Evolutionary conservation across 2,113 vertebrate species (phyloP).

Genomic region (Trinectes maculatus): DNA sequence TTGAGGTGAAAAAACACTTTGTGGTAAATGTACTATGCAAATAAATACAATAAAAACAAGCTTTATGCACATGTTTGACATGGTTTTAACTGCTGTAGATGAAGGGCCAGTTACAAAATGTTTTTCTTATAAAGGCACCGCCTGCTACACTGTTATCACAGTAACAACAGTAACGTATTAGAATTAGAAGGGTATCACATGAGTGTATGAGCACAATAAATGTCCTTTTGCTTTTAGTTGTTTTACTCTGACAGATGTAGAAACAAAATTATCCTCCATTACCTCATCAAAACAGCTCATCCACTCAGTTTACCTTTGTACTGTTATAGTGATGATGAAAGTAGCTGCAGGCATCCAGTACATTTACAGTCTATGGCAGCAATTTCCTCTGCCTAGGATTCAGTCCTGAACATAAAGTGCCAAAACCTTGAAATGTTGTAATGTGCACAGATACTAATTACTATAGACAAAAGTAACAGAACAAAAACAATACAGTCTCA

Average conservation of each 20-base stretch:
- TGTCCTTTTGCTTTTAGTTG: constrained; percentile 17
- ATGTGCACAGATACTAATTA: neutral
- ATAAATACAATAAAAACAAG: constrained; percentile 20
- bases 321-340: too few species aligned
- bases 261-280: neutral
- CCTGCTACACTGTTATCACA: constrained; percentile 32
- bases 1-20: constrained; percentile 26
- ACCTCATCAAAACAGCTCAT: neutral
- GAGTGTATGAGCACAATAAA: constrained; percentile 21
- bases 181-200: constrained; percentile 13
- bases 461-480: constrained; percentile 18
- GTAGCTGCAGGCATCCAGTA: too few species aligned
- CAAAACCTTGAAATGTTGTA: constrained; percentile 28
- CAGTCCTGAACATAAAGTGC: neutral
- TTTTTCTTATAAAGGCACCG: constrained; percentile 67
- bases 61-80: too few species aligned
- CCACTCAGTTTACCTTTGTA: neutral
- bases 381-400: constrained; percentile 10
- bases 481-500: constrained; percentile 17
- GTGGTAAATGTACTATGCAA: constrained; percentile 16
- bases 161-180: constrained; percentile 25
- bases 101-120: constrained; percentile 42
- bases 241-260: constrained; percentile 28
- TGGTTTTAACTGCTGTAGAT: constrained; percentile 36
- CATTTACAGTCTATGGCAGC: constrained; percentile 6